A percentile compares a stretch with the other conserved stretches of the same genome.
Evolutionary conservation across 2,113 vertebrate species (phyloP).

Genomic region (Urocolius indicus): DNA sequence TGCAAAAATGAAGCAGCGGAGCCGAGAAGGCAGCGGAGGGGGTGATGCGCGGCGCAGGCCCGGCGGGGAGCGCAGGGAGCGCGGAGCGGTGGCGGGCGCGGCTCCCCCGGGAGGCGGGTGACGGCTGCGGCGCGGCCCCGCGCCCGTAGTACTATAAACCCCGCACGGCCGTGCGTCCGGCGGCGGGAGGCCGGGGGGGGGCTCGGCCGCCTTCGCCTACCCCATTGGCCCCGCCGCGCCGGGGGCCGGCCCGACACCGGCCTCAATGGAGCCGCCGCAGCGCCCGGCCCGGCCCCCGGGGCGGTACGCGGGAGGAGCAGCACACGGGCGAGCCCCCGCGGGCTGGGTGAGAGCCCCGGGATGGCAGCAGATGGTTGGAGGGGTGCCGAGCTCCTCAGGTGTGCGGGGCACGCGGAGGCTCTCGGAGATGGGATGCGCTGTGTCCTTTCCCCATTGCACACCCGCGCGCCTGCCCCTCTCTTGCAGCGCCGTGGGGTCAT

Average conservation of each 20-base stretch:
- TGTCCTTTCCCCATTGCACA: neutral
- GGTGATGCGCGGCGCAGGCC: no score
- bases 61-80: neutral
- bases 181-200: constrained; percentile 83
- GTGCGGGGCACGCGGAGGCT: no score
- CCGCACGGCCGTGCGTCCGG: constrained; percentile 78
- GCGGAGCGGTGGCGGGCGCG: constrained; percentile 3
- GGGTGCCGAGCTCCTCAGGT: neutral
- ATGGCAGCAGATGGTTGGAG: neutral
- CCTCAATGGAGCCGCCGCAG: constrained; percentile 71
- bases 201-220: constrained; percentile 83
- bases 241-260: constrained; percentile 67
- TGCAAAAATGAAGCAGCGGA: no score
- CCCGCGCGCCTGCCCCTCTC: neutral
- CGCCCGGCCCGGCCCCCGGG: neutral
- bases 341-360: neutral
- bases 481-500: neutral
- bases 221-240: constrained; percentile 78
- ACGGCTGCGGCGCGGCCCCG: constrained; percentile 62
- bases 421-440: no score
- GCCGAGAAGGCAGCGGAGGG: no score
- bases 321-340: neutral
- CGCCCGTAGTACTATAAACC: constrained; percentile 78
- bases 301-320: neutral
- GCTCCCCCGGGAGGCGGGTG: constrained; percentile 76